phyloP scores from a whole-genome alignment of 2,113 vertebrate species.

The Indicator indicator region DNA sequence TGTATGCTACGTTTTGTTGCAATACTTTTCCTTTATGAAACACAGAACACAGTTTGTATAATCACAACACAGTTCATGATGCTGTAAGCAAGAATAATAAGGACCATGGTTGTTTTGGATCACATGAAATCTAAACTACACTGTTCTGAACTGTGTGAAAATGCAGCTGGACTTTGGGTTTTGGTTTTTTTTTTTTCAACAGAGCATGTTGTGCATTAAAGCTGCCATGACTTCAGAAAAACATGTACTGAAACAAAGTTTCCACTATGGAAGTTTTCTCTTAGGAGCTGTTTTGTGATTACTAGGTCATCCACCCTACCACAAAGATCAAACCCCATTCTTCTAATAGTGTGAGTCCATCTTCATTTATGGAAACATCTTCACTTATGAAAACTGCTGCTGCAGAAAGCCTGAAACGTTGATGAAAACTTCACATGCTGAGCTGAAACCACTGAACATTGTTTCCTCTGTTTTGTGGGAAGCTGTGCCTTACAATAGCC shows the following conservation, averaged over 20 bases:
- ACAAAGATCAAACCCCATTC: background rate
- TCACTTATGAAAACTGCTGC: background rate
- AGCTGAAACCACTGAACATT: background rate
- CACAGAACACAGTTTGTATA: background rate
- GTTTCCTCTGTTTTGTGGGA: background rate
- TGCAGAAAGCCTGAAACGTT: background rate
- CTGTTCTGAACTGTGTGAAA: background rate
- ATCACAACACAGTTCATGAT: background rate
- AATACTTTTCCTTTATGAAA: background rate
- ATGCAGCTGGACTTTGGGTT: background rate
- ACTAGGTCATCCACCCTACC: background rate
- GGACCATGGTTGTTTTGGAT: background rate
- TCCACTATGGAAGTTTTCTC: background rate
- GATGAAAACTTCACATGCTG: background rate
- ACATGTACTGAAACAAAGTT: background rate
- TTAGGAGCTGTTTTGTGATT: background rate
- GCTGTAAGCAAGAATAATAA: background rate
- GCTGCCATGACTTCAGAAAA: background rate
- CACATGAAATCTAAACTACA: background rate
- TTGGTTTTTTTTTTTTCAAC: background rate
- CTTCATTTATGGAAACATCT: constrained; percentile 2
- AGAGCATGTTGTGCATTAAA: background rate
- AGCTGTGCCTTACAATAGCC: background rate
- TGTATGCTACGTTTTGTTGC: background rate
- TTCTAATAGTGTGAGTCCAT: background rate